These are phyloP conservation scores for Ladona fulva DNA, from an alignment of 1,140 invertebrate species.

Conservation along the genomic window DNA sequence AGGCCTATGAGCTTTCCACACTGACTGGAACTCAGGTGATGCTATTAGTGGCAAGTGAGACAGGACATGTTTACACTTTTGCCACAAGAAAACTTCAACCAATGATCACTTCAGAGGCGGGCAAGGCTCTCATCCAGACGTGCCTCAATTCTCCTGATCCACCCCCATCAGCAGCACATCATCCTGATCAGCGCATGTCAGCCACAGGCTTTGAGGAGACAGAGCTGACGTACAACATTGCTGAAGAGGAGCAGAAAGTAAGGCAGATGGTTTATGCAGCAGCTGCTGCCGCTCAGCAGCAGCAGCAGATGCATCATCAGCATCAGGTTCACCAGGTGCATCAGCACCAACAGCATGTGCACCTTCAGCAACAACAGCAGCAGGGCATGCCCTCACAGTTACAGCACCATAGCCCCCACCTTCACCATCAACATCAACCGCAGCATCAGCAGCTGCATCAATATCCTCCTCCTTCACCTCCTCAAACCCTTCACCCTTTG, in stretches of 20 bases:
- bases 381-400: background rate
- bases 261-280: slow-evolving; percentile 48
- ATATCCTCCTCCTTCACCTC: background rate
- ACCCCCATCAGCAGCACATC: slow-evolving; percentile 48
- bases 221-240: slow-evolving; percentile 93
- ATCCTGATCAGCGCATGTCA: slow-evolving; percentile 87
- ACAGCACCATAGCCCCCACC: background rate
- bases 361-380: background rate
- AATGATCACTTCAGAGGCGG: slow-evolving; percentile 98
- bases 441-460: background rate
- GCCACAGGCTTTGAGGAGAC: slow-evolving; percentile 98
- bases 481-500: background rate
- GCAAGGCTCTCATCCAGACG: slow-evolving; percentile 96
- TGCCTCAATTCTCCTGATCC: slow-evolving; percentile 97
- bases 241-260: slow-evolving; percentile 91
- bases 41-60: slow-evolving; percentile 90
- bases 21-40: slow-evolving; percentile 98
- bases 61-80: slow-evolving; percentile 99
- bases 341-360: background rate
- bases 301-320: background rate
- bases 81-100: slow-evolving; percentile 97
- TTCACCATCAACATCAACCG: background rate
- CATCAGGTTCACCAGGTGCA: background rate
- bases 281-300: background rate
- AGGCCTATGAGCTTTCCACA: slow-evolving; percentile 98